Evolutionary conservation across 2,888 invertebrate genomes (phyloP).

Genomic region (Dermolepida albohirtum): DNA sequence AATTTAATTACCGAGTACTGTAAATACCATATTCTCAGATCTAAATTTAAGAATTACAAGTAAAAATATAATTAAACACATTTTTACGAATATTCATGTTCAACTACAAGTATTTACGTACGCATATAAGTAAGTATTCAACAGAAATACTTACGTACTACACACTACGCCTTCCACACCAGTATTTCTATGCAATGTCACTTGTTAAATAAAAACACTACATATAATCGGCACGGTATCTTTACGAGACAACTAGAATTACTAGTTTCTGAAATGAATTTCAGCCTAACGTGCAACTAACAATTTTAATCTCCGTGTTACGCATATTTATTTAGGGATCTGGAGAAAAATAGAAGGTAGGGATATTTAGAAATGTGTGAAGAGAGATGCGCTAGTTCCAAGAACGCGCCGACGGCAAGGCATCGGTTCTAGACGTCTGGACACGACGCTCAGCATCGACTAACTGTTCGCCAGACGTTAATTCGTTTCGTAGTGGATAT

Average conservation of each 20-base stretch:
- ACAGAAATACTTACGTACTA: not conserved
- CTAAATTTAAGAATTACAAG: too few relatives aligned
- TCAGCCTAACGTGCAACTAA: slow-evolving; percentile 20
- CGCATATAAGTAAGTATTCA: too few relatives aligned
- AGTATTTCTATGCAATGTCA: not conserved
- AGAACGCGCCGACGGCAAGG: slow-evolving; percentile 3
- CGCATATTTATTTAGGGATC: slow-evolving; percentile 33
- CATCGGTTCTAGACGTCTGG: slow-evolving; percentile 1
- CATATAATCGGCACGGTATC: not conserved
- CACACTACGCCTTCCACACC: not conserved
- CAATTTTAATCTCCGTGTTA: slow-evolving; percentile 28
- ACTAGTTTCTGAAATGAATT: slow-evolving; percentile 22
- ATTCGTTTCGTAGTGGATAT: not conserved
- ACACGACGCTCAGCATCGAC: slow-evolving; percentile 25
- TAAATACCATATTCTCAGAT: too few relatives aligned
- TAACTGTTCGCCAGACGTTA: not conserved
- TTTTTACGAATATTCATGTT: too few relatives aligned
- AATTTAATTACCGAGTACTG: too few relatives aligned
- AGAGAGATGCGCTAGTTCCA: slow-evolving; percentile 4
- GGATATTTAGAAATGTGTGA: slow-evolving; percentile 23
- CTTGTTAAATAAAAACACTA: slow-evolving; percentile 7
- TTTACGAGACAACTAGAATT: not conserved
- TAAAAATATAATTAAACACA: too few relatives aligned
- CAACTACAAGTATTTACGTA: too few relatives aligned
- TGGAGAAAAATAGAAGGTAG: slow-evolving; percentile 33